A percentile compares a stretch with the other conserved stretches of the same genome.
Conservation (phyloP, 2,797 vertebrate species). For the Taenioides sp. region DNA sequence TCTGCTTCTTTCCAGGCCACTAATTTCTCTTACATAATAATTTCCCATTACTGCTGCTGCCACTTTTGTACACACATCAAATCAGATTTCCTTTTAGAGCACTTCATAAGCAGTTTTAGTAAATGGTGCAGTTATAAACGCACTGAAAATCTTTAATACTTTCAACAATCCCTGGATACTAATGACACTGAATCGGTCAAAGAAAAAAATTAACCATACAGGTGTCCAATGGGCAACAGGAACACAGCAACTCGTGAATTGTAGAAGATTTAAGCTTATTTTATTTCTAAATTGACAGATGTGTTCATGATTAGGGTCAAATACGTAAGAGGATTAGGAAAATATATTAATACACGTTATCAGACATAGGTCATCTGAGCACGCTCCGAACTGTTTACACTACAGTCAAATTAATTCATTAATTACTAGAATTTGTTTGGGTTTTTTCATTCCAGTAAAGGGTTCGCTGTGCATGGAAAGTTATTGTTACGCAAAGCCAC, state of each 20-base stretch:
- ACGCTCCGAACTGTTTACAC: slow-evolving; percentile 10
- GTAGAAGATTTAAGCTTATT: slow-evolving; percentile 19
- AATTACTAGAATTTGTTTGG: not conserved
- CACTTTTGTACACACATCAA: not conserved
- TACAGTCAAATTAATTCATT: not conserved
- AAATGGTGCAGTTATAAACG: not conserved
- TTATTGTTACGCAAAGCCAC: not conserved
- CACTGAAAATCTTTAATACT: not conserved
- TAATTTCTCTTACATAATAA: slow-evolving; percentile 9
- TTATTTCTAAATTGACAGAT: slow-evolving; percentile 41
- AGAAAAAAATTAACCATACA: slow-evolving; percentile 17
- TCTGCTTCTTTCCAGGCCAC: slow-evolving; percentile 58
- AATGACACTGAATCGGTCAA: not conserved
- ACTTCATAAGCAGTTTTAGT: not conserved
- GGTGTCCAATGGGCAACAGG: slow-evolving; percentile 23
- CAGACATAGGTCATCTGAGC: slow-evolving; percentile 38
- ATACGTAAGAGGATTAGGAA: slow-evolving; percentile 68
- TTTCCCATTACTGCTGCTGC: not conserved
- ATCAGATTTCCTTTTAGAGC: not conserved
- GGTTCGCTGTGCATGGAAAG: not conserved
- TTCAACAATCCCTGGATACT: not conserved
- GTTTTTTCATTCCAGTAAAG: not conserved
- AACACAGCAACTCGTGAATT: not conserved
- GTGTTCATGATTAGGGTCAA: slow-evolving; percentile 59
- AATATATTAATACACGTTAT: slow-evolving; percentile 63